Conservation (phyloP, 2,797 vertebrate genomes). For the Neostethus bicornis region DNA sequence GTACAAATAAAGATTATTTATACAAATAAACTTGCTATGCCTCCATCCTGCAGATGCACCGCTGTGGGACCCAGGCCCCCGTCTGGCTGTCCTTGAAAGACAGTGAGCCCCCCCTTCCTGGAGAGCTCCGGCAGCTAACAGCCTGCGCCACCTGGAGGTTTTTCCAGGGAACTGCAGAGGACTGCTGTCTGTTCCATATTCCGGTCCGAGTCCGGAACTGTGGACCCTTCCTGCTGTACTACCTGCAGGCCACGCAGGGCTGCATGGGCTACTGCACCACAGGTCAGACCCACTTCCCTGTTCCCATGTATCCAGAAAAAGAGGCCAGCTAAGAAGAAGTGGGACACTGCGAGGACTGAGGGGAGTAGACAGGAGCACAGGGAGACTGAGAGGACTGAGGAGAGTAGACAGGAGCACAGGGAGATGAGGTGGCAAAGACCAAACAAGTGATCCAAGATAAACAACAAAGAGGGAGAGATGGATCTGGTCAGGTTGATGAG, state of each 20-base stretch:
- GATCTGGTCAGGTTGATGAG: too few relatives aligned
- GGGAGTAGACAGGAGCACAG: too few relatives aligned
- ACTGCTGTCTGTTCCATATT: constrained; percentile 82
- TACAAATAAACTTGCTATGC: too few relatives aligned
- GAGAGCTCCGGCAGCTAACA: constrained; percentile 68
- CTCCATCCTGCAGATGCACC: constrained; percentile 83
- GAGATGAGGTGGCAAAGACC: too few relatives aligned
- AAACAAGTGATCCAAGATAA: too few relatives aligned
- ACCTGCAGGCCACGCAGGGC: constrained; percentile 80
- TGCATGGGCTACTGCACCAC: constrained; percentile 84
- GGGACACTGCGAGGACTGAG: too few relatives aligned
- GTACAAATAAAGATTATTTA: constrained; percentile 51
- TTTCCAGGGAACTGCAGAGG: constrained; percentile 71
- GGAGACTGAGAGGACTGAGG: too few relatives aligned
- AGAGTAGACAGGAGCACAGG: too few relatives aligned
- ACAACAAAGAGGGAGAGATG: too few relatives aligned
- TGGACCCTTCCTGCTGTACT: constrained; percentile 78
- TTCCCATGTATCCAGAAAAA: too few relatives aligned
- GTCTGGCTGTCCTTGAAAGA: constrained; percentile 80
- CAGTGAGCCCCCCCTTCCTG: constrained; percentile 60
- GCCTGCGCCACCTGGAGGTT: constrained; percentile 82
- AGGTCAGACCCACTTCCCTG: too few relatives aligned
- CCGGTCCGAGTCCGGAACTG: constrained; percentile 78
- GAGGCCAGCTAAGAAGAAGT: too few relatives aligned
- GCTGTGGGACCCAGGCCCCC: constrained; percentile 83